A percentile compares a stretch with the other conserved stretches of the same genome.
Conservation (phyloP, 2,888 invertebrate species). For the Drosophila quasianomalipes region DNA sequence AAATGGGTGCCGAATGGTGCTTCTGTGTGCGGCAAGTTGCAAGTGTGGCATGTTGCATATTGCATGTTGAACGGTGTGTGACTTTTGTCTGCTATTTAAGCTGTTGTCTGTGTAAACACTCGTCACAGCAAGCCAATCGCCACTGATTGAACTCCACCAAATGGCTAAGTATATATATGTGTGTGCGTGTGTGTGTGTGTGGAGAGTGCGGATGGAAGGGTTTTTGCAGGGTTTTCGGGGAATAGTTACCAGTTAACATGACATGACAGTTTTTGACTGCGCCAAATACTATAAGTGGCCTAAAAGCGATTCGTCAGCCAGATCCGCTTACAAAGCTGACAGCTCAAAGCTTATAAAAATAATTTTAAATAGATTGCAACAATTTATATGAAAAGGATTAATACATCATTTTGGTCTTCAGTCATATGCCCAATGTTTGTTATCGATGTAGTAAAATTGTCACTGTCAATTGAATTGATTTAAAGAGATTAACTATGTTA, state of each 20-base stretch:
- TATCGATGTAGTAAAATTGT: not conserved
- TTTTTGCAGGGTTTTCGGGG: not conserved
- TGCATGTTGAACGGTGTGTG: conserved; percentile 19
- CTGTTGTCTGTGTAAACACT: conserved; percentile 32
- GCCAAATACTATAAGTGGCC: not conserved
- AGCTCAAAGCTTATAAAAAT: not conserved
- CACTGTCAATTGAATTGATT: not conserved
- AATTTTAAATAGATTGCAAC: not conserved
- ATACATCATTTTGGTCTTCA: not conserved
- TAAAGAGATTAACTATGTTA: not conserved
- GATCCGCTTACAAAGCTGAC: conserved; percentile 4
- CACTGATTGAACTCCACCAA: conserved; percentile 40
- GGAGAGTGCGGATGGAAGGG: too few relatives aligned
- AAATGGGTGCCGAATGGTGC: conserved; percentile 44
- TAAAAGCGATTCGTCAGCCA: conserved; percentile 5
- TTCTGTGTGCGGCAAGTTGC: conserved; percentile 5
- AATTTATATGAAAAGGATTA: not conserved
- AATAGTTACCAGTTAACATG: not conserved
- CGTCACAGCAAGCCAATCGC: conserved; percentile 5
- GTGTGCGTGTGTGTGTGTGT: not conserved
- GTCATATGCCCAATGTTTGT: not conserved
- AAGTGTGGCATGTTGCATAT: conserved; percentile 1
- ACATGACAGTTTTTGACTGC: conserved; percentile 3
- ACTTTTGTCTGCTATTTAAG: conserved; percentile 37
- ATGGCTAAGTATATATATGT: not conserved